Evolutionary conservation across 2,888 invertebrate genomes (phyloP).

Genomic region (Notocelia uddmanniana): DNA sequence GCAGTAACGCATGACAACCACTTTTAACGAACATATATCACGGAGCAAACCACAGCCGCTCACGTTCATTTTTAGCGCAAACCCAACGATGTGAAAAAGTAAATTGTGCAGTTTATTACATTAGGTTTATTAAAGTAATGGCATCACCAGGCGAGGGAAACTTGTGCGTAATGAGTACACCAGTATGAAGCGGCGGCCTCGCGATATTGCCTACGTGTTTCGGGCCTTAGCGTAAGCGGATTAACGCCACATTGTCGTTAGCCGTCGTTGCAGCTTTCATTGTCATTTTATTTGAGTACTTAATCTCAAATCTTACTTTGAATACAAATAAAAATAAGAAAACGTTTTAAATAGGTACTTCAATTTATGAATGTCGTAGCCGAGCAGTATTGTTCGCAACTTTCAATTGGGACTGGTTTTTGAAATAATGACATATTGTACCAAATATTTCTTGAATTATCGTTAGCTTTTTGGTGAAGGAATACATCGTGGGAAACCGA

Average conservation of each 20-base stretch:
- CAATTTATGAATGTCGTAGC: too few relatives aligned
- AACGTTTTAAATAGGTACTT: too few relatives aligned
- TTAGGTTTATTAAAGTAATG: conserved; percentile 44
- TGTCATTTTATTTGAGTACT: background rate
- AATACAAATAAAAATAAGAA: background rate
- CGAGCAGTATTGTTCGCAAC: too few relatives aligned
- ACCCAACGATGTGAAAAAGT: conserved; percentile 31
- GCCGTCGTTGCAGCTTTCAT: background rate
- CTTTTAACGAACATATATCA: background rate
- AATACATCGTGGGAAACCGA: too few relatives aligned
- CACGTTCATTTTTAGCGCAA: conserved; percentile 11
- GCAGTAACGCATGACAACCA: background rate
- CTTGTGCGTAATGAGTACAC: conserved; percentile 45
- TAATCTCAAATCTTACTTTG: background rate
- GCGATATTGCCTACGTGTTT: conserved; percentile 47
- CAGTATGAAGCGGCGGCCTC: conserved; percentile 45
- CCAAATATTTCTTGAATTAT: too few relatives aligned
- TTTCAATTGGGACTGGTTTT: too few relatives aligned
- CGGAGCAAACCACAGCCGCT: conserved; percentile 13
- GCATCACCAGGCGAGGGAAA: conserved; percentile 37
- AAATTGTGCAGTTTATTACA: conserved; percentile 36
- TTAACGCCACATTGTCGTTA: background rate
- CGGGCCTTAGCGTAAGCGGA: conserved; percentile 28
- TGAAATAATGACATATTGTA: too few relatives aligned
- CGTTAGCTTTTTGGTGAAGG: too few relatives aligned